Evolutionary conservation across 2,113 vertebrate genomes (phyloP), one percentile per base, ranked within the genome.

Genomic region (Recurvirostra avosetta): DNA sequence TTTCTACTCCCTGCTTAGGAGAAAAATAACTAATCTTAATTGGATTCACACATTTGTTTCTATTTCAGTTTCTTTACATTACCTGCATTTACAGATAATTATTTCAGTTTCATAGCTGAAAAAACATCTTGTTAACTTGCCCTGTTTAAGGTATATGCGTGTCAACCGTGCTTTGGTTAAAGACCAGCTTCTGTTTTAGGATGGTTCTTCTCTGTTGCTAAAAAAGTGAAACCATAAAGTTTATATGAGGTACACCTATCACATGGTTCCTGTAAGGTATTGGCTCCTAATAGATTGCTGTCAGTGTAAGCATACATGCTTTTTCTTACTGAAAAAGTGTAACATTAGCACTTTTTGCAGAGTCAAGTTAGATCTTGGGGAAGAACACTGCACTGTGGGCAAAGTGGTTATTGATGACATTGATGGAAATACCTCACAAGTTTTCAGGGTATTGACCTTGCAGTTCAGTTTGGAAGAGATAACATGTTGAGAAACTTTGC

Each of bases 401-500:
- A 45, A 27, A 90, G 62, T 23, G 40, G 27, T 67, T 77, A 34
- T 55, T 62, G 62, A 68, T 68, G 32, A 87, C 22, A 43, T 8
- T 40, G 40, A 53, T 65, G 47, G 74, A 88, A 86, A 36, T 86
- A 82, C 5, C 43, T 23, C 61, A 62, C 84, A 85, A 45, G 45
- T 90, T 94, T 88, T 78, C 50, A 66, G 92, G 74, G 53, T 86
- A 75, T 87, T 97, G 95, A 94, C 94, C 95, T 95, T 79, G 56
- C 58, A 90, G 38, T 91, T 94, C 49, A 59, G 59, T 68, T 94
- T 93, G 53, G 61, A 90, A 86, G 66, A 94, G 96, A 93, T 94
- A 96, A 73, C 36, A 30, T 1, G 5, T 76, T 96, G 88, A 59
- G 78, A 83, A 96, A 96, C 61, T 79, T 71, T 56, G 83, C 59